These are phyloP conservation scores for Stichopus chloronotus DNA, from an alignment of 35 echinoderm and acorn worm genomes.

Conservation along the genomic window DNA sequence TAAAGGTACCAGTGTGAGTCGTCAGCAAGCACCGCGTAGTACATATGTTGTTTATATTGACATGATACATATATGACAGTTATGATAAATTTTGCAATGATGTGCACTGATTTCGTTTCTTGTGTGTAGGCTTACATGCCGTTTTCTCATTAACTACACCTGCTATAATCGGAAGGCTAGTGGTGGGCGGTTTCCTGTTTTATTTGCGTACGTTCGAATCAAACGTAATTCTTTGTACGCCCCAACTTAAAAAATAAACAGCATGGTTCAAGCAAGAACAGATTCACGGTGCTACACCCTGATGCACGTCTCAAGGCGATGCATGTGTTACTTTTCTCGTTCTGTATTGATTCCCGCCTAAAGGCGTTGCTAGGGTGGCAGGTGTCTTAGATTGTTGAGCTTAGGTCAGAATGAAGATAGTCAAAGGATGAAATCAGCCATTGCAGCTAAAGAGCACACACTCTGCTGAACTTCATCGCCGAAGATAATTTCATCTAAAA, in stretches of 20 bases:
- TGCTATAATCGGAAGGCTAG: background rate
- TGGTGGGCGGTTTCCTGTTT: conserved; percentile 10
- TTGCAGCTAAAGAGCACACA: background rate
- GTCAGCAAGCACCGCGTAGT: no score
- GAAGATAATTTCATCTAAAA: no score
- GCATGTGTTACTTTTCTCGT: background rate
- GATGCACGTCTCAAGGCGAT: background rate
- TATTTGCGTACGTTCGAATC: background rate
- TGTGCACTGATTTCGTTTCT: no score
- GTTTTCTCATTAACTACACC: background rate
- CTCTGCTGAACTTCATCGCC: no score
- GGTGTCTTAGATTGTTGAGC: background rate
- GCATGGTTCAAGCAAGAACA: background rate
- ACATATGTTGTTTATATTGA: no score
- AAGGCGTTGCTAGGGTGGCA: conserved; percentile 11
- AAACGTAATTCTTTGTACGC: background rate
- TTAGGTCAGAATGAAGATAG: background rate
- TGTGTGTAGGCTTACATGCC: no score
- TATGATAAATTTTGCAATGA: no score
- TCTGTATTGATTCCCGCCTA: background rate
- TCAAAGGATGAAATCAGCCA: background rate
- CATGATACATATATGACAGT: no score
- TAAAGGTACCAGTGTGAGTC: no score
- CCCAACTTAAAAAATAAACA: background rate
- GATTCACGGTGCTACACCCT: background rate